Conservation (phyloP, 1,140 invertebrate species). For the Drosophila burlai region DNA sequence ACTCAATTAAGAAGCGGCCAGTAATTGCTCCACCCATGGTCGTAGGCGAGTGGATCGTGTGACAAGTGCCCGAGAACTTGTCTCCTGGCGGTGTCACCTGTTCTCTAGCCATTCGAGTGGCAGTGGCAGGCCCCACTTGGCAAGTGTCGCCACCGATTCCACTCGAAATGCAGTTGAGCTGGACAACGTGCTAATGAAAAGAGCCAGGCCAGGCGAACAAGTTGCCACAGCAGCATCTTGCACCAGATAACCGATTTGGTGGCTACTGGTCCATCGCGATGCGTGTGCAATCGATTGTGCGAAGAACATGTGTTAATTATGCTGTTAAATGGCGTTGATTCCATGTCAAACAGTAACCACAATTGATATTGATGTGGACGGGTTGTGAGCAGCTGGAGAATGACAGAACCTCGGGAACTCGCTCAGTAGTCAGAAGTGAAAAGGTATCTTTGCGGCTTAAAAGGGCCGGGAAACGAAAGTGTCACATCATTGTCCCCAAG, state of each 20-base stretch:
- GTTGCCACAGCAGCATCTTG: conserved; percentile 55
- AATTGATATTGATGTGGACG: conserved; percentile 59
- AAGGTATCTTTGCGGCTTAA: conserved; percentile 5
- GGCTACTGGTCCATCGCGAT: conserved; percentile 60
- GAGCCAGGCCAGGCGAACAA: conserved; percentile 32
- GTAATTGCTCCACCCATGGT: conserved; percentile 32
- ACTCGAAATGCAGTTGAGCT: conserved; percentile 39
- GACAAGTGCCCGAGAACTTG: conserved; percentile 32
- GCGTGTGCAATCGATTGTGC: conserved; percentile 79
- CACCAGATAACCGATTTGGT: conserved; percentile 70
- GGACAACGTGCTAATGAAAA: conserved; percentile 70
- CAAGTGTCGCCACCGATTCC: conserved; percentile 14
- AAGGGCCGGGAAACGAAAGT: conserved; percentile 45
- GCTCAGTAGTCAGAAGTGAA: conserved; percentile 5
- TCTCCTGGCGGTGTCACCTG: conserved; percentile 32
- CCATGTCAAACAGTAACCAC: conserved; percentile 62
- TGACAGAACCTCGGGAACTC: conserved; percentile 6
- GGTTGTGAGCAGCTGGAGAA: conserved; percentile 37
- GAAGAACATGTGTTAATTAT: conserved; percentile 81
- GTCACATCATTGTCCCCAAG: conserved; percentile 30
- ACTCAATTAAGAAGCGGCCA: conserved; percentile 62
- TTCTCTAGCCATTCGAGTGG: conserved; percentile 33
- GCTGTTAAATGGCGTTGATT: conserved; percentile 72
- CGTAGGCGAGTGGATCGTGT: conserved; percentile 39
- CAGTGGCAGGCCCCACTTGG: conserved; percentile 24